A percentile compares a stretch with the other conserved stretches of the same genome.
phyloP scores from a whole-genome alignment of 2,888 invertebrate genomes.

The Asteroscopus sphinx region DNA sequence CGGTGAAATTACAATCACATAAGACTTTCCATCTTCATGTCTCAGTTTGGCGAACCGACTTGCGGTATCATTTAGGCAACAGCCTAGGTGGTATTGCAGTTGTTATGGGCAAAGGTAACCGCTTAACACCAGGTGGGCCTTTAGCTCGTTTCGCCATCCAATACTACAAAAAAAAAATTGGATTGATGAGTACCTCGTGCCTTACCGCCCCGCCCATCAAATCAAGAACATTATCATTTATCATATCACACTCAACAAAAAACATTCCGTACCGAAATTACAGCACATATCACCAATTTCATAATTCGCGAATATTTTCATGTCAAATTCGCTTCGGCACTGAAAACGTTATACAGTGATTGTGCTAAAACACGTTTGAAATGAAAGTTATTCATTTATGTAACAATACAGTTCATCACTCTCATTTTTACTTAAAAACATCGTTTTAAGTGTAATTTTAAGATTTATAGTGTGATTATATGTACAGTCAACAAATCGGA shows the following conservation, averaged over 20 bases:
- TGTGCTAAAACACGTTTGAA: constrained; percentile 50
- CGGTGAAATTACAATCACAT: too few relatives aligned
- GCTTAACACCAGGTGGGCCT: too few relatives aligned
- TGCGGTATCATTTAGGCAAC: too few relatives aligned
- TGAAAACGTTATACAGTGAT: constrained; percentile 47
- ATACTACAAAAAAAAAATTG: too few relatives aligned
- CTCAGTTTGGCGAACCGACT: too few relatives aligned
- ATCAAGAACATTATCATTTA: too few relatives aligned
- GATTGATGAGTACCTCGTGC: too few relatives aligned
- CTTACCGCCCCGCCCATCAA: too few relatives aligned
- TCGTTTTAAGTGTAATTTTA: constrained; percentile 21
- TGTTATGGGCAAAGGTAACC: too few relatives aligned
- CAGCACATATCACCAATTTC: neutral
- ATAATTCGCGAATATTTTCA: constrained; percentile 26
- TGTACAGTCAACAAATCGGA: neutral
- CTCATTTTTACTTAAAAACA: constrained; percentile 56
- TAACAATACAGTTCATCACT: constrained; percentile 58
- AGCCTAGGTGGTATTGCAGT: too few relatives aligned
- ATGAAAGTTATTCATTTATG: constrained; percentile 67
- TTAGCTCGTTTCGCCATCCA: too few relatives aligned
- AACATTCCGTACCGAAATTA: neutral
- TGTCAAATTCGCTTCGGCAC: constrained; percentile 38
- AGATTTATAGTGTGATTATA: constrained; percentile 16
- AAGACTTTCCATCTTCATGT: too few relatives aligned
- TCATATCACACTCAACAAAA: neutral